Evolutionary conservation across 2,797 vertebrate species (phyloP).

Genomic region (Eleutherodactylus coqui): DNA sequence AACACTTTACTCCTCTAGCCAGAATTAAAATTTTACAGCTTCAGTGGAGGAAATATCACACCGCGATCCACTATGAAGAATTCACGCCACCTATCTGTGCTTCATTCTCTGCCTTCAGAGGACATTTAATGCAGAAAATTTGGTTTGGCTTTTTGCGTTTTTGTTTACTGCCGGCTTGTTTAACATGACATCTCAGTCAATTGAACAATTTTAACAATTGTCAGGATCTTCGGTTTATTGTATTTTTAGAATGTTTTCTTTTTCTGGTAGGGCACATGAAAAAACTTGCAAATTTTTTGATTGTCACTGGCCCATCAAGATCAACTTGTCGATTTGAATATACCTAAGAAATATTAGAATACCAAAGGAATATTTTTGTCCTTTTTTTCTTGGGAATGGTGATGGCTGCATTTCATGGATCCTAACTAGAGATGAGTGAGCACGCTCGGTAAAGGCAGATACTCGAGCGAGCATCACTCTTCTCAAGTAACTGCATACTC

Average conservation of each 20-base stretch:
- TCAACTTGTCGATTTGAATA: no score
- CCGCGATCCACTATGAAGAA: not conserved
- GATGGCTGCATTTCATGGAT: no score
- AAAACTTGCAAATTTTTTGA: no score
- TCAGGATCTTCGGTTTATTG: not conserved
- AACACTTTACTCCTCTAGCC: conserved; percentile 43
- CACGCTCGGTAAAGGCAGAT: no score
- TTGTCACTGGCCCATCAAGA: no score
- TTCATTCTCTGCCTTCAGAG: not conserved
- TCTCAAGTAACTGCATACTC: no score
- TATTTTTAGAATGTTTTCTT: not conserved
- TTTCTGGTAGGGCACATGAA: not conserved
- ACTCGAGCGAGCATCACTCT: no score
- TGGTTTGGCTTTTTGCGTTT: not conserved
- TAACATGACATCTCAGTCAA: not conserved
- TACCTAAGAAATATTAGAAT: no score
- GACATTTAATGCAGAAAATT: not conserved
- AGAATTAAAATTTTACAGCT: conserved; percentile 11
- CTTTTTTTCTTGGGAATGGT: no score
- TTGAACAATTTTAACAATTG: not conserved
- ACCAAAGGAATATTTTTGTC: no score
- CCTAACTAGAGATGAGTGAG: no score
- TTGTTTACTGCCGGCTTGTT: not conserved
- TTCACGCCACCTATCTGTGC: not conserved
- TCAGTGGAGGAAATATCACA: not conserved